Evolutionary conservation across 2,113 vertebrate genomes (phyloP), one percentile per base, ranked within the genome.

Genomic region (Xiphophorus hellerii): DNA sequence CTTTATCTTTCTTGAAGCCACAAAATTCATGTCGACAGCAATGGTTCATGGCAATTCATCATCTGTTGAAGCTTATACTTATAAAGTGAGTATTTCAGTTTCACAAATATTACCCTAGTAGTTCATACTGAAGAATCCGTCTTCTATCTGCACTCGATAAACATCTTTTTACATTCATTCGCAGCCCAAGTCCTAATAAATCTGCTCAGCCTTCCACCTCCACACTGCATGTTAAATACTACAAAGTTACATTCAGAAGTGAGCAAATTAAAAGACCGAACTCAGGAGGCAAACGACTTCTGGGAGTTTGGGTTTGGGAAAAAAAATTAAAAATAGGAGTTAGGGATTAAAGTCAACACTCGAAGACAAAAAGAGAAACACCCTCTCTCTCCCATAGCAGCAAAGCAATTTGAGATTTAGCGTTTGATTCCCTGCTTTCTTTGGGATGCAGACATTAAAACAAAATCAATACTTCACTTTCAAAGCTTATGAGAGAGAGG

Each of bases 271-370:
- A 83, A 80, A 85, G 77, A 71, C 20, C 80, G 51, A 66, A 71
- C 70, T 39, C 61, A 77, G 74, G 74, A 81, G 69, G 62, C 74
- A 35, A 63, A 66, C 39, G 76, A 28, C 60, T 69, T 68, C 76
- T 58, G 65, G 71, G 71, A 69, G 63, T 20, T 62, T 33, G 51
- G 77, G 28, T 7, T 65, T 37, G 39, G 79, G 3, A 37, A 37
- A 11, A 37, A 10, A 37, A 37, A 11, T 63, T 12, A 37, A 66
- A 65, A 68, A n/a, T 25, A 6, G 74, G 74, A 62, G 64, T 44
- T 33, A 27, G 62, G 58, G 60, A 61, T 17, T 74, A 35, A 80
- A 89, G 77, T 82, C 25, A 84, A 75, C 84, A 65, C 54, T 69
- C 33, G 81, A 10, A 28, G 7, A 70, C 76, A 74, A 70, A 80